Conservation (phyloP, 2,797 vertebrate genomes). For the Rhinoraja longicauda region DNA sequence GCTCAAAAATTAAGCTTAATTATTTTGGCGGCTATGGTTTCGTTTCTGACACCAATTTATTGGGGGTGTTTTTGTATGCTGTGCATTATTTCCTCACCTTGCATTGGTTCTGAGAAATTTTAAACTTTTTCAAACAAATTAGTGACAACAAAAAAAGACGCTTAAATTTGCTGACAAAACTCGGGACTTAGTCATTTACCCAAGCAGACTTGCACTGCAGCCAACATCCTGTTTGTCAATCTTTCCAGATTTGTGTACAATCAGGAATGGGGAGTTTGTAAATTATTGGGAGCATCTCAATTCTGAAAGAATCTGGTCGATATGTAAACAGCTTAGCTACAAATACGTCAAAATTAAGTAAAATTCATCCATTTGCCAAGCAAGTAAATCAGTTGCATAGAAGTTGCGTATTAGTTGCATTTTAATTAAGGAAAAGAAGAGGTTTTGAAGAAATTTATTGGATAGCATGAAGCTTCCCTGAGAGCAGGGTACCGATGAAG, state of each 20-base stretch:
- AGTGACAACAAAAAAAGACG: not conserved
- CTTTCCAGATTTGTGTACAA: not conserved
- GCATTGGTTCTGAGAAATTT: not conserved
- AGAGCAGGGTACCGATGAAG: not conserved
- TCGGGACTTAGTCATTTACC: not conserved
- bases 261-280: not conserved
- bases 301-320: not conserved
- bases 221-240: not conserved
- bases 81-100: not conserved
- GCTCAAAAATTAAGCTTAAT: not conserved
- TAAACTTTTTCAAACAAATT: not conserved
- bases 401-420: not conserved
- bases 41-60: not conserved
- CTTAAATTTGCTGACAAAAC: not conserved
- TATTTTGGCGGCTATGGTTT: not conserved
- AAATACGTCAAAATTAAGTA: not conserved
- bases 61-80: not conserved
- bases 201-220: not conserved
- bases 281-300: not conserved
- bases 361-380: not conserved
- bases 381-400: not conserved
- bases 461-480: not conserved
- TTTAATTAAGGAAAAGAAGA: not conserved
- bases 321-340: not conserved
- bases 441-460: not conserved